Percentiles rank a stretch among this genome's conserved stretches.
Conservation (phyloP, 1,140 invertebrate species). For the Asobara japonica region DNA sequence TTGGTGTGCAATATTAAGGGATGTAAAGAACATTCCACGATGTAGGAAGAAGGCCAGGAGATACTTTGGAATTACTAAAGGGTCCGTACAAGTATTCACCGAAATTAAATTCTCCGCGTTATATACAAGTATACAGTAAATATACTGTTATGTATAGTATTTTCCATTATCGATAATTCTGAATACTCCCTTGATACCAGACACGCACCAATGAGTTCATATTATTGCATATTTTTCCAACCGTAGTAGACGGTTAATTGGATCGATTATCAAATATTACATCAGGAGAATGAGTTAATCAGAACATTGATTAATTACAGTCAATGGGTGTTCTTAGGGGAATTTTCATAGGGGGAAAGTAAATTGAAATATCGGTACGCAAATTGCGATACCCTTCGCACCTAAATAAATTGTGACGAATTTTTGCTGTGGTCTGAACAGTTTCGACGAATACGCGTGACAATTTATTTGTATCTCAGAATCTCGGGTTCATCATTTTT, state of each 20-base stretch:
- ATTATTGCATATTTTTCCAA: slow-evolving; percentile 27
- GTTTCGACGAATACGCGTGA: no score
- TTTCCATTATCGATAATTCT: neutral
- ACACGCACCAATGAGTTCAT: slow-evolving; percentile 12
- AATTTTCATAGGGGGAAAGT: neutral
- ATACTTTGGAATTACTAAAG: slow-evolving; percentile 27
- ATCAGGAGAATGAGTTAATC: slow-evolving; percentile 1
- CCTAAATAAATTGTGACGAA: no score
- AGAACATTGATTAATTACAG: slow-evolving; percentile 9
- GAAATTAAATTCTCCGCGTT: slow-evolving; percentile 39
- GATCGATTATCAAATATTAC: neutral
- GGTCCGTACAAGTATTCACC: slow-evolving; percentile 12
- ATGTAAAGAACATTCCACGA: neutral
- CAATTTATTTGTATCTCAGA: no score
- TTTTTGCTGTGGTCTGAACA: no score
- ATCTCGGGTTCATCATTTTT: no score
- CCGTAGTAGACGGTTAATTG: neutral
- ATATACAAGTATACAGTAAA: neutral
- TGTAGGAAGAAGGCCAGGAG: neutral
- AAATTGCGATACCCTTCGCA: no score
- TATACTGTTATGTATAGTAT: neutral
- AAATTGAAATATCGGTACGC: no score
- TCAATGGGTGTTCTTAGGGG: no score
- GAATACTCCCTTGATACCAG: slow-evolving; percentile 5
- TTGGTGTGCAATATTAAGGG: neutral